These are phyloP conservation scores for Mythimna ferrago DNA, from an alignment of 2,888 invertebrate genomes.

Conservation along the genomic window DNA sequence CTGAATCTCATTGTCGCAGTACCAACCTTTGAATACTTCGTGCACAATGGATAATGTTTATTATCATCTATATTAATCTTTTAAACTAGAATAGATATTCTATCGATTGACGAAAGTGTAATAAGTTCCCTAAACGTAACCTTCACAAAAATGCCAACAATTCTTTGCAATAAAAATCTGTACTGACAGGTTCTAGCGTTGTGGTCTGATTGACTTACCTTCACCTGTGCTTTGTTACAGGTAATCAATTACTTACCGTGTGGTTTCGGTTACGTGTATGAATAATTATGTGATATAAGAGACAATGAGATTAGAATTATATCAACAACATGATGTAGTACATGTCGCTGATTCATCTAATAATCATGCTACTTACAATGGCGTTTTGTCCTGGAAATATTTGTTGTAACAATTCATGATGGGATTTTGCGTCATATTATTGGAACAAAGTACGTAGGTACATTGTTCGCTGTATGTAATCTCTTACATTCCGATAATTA, in stretches of 20 bases:
- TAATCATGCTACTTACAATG: not conserved
- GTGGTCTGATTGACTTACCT: constrained; percentile 36
- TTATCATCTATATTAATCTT: constrained; percentile 73
- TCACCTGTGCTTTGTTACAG: constrained; percentile 31
- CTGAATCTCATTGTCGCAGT: constrained; percentile 63
- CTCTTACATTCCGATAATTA: too few species aligned
- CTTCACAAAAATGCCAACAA: constrained; percentile 43
- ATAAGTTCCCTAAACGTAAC: constrained; percentile 25
- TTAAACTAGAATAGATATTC: constrained; percentile 41
- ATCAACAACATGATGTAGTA: constrained; percentile 1
- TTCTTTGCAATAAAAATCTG: constrained; percentile 43
- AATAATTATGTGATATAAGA: constrained; percentile 20
- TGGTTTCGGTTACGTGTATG: constrained; percentile 1
- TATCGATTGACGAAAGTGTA: constrained; percentile 41
- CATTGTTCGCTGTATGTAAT: too few species aligned
- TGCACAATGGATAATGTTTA: constrained; percentile 73
- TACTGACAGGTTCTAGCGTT: not conserved
- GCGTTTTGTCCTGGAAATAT: too few species aligned
- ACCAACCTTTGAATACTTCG: constrained; percentile 59
- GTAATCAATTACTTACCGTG: constrained; percentile 33
- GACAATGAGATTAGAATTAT: constrained; percentile 21
- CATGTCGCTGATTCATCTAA: constrained; percentile 1
- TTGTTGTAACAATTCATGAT: too few species aligned
- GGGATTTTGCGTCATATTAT: too few species aligned
- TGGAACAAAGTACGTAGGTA: too few species aligned